Conservation (phyloP, 2,888 invertebrate genomes). For the Dastarcus helophoroides region DNA sequence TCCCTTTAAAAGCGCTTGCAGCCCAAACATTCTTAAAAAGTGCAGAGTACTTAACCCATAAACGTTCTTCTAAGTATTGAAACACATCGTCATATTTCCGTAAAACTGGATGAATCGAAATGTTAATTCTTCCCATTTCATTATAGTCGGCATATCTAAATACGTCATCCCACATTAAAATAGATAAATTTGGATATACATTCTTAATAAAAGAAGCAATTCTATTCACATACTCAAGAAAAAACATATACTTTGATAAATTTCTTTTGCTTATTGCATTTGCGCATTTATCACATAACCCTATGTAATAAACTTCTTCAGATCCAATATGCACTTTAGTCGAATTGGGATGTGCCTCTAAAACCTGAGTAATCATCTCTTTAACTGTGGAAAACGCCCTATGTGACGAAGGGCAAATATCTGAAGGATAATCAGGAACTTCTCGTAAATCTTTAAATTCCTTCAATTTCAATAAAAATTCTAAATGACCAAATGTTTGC, state of each 20-base stretch:
- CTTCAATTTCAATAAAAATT: conserved; percentile 55
- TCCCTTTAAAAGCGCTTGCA: conserved; percentile 65
- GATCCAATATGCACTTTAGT: conserved; percentile 60
- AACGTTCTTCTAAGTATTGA: conserved; percentile 36
- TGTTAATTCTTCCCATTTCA: conserved; percentile 49
- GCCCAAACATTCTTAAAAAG: conserved; percentile 61
- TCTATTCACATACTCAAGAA: conserved; percentile 48
- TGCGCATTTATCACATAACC: conserved; percentile 53
- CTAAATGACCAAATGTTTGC: conserved; percentile 68
- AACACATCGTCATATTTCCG: conserved; percentile 71
- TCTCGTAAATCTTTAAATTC: conserved; percentile 53
- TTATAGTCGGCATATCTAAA: conserved; percentile 50
- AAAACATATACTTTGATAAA: conserved; percentile 29
- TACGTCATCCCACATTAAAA: conserved; percentile 77
- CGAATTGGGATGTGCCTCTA: conserved; percentile 28
- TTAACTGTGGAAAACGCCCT: conserved; percentile 4
- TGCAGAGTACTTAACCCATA: conserved; percentile 57
- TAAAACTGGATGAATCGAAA: conserved; percentile 64
- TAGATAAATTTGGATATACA: conserved; percentile 46
- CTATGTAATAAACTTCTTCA: conserved; percentile 62
- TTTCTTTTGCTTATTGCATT: conserved; percentile 38
- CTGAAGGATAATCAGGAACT: conserved; percentile 46
- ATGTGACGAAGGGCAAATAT: conserved; percentile 8
- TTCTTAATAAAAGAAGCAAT: conserved; percentile 49
- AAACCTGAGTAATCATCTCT: conserved; percentile 21